Evolutionary conservation across 2,797 vertebrate genomes (phyloP), one percentile per base, ranked within the genome.

Genomic region (Myiotriccus ornatus): DNA sequence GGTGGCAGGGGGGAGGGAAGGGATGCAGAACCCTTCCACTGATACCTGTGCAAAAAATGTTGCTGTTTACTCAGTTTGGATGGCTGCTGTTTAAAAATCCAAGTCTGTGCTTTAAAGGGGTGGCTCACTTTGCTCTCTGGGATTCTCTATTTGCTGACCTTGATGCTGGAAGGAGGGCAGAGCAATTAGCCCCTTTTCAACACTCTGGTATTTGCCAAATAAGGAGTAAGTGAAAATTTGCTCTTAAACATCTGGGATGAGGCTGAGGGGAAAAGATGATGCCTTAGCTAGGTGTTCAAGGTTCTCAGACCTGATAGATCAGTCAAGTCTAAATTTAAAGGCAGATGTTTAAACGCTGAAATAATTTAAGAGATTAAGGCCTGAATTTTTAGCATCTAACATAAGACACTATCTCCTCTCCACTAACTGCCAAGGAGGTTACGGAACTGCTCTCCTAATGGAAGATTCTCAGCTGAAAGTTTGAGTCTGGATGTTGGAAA

Each of bases 351-450:
- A 71, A 85, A 57, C 25, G 50, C 10, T 64, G 70, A 84, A 86
- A 64, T 52, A 86, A 44, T 67, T 65, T 37, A 65, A 49, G 57
- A 71, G 6, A 60, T 37, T 46, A 60, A 74, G 41, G 7, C 16
- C 69, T 78, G 57, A 50, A 71, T n/a, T 47, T 41, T 67, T 64
- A 77, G 35, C n/a, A 62, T 13, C 20, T 86, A 41, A 46, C 7
- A 8, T 27, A 69, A 69, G 35, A 62, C 23, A 41, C 39, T 68
- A 7, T 23, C 20, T 91, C 34, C 21, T 68, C 13, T 44, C 50
- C 55, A 32, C 1, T 4, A 1, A 30, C 25, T 34, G 37, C 46
- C 0, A 0, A 64, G 32, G 49, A 82, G 35, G 16, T n/a, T 71
- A 25, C 37, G 78, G 70, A 34, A 84, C 12, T 16, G 28, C 19